Evolutionary conservation across 2,797 vertebrate species (phyloP).

Genomic region (Diglossa cyanea): DNA sequence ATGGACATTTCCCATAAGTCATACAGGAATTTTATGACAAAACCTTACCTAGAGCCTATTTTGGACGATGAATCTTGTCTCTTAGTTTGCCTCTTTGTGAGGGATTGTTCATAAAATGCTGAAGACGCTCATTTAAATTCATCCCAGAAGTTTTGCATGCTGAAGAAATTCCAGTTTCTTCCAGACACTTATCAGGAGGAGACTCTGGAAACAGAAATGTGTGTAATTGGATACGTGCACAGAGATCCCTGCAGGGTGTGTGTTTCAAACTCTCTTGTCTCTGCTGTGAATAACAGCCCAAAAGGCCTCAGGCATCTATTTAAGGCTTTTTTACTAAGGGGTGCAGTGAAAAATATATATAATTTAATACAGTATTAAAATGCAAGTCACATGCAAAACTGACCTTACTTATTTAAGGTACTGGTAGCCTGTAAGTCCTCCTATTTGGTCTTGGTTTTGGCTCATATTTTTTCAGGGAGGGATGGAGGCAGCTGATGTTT

Average conservation of each 20-base stretch:
- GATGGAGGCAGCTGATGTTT: background rate
- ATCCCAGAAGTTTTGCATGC: background rate
- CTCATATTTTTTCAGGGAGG: background rate
- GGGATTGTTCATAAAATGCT: background rate
- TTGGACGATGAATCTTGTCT: background rate
- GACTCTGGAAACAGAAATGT: slow-evolving; percentile 18
- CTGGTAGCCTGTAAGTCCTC: background rate
- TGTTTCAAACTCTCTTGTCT: slow-evolving; percentile 33
- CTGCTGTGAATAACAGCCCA: slow-evolving; percentile 13
- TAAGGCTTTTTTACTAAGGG: background rate
- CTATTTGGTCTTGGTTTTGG: background rate
- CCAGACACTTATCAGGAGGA: slow-evolving; percentile 7
- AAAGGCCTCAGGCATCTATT: slow-evolving; percentile 15
- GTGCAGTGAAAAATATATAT: background rate
- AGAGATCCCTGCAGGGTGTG: slow-evolving; percentile 40
- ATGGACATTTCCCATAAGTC: background rate
- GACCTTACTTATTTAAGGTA: background rate
- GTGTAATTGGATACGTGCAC: background rate
- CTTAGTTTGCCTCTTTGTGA: background rate
- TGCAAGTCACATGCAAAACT: background rate
- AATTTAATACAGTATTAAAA: background rate
- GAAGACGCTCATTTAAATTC: background rate
- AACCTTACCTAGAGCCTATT: background rate
- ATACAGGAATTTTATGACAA: background rate
- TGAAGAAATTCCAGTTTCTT: slow-evolving; percentile 15